Evolutionary conservation across 2,797 vertebrate species (phyloP).

Genomic region (Myotis vivesi): DNA sequence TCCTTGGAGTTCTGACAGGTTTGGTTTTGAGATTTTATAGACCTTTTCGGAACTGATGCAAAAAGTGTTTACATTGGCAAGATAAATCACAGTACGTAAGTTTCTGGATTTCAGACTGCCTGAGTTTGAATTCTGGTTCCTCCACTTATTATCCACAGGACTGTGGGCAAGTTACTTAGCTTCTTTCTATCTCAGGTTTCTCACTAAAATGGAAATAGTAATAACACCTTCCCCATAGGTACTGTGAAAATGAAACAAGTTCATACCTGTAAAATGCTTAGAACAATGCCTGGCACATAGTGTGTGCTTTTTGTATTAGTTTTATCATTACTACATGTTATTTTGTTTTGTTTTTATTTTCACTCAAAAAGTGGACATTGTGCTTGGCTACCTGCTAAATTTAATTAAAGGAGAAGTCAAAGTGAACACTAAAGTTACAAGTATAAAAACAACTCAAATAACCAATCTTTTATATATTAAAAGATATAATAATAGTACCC

Average conservation of each 20-base stretch:
- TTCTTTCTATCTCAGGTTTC: conserved; percentile 5
- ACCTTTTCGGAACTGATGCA: background rate
- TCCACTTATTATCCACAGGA: background rate
- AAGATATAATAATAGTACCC: background rate
- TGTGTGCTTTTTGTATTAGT: background rate
- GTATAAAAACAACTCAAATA: background rate
- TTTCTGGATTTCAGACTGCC: background rate
- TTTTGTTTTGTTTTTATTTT: conserved; percentile 35
- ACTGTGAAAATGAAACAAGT: background rate
- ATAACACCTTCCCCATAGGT: background rate
- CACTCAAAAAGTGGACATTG: background rate
- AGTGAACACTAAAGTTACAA: conserved; percentile 54
- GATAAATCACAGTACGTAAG: background rate
- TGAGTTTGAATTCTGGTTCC: background rate
- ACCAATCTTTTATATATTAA: background rate
- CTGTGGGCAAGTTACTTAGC: background rate
- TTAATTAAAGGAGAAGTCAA: conserved; percentile 67
- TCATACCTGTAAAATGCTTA: background rate
- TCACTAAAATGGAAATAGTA: background rate
- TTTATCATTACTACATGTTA: background rate
- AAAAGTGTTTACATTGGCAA: background rate
- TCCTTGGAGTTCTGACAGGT: background rate
- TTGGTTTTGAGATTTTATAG: background rate
- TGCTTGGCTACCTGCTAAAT: conserved; percentile 19
- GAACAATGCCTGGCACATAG: background rate